Evolutionary conservation across 2,113 vertebrate genomes (phyloP), one percentile per base, ranked within the genome.

Genomic region (Canis aureus): DNA sequence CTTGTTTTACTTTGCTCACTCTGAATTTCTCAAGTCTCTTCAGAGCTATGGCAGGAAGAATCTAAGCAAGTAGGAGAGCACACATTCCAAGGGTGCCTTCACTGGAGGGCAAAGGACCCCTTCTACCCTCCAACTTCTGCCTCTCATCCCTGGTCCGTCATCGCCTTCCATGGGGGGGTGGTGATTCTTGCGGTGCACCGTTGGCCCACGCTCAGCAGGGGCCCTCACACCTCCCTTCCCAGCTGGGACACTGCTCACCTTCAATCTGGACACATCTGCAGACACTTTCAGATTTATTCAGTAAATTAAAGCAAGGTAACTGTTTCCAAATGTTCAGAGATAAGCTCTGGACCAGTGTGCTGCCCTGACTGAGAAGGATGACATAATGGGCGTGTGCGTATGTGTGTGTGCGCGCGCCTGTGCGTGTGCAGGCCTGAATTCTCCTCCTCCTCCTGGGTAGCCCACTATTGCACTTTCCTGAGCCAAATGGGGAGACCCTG

Each of bases 141-240:
- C 15, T 13, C 23, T 20, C 11, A 5, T 17, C 43, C 73, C 64
- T 0, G 1, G 12, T 49, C 22, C 9, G 43, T 29, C 11, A 2
- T 27, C 55, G 0, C 62, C 25, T n/a, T 23, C 19, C 29, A 1
- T 0, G 3, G 67, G 43, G 43, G 43, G 38, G 38, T 5, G 55
- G 73, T 0, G 0, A 10, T 8, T 43, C 59, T 43, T 4, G 4
- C 0, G 0, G 49, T 53, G 4, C 8, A 0, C 55, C 19, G 0
- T 78, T 49, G 1, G 0, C 38, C 38, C 13, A 7, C 25, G 15
- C 66, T 27, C 8, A 8, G 9, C 0, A 0, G n/a, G 67, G 38
- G 32, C 25, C 67, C 38, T 43, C 64, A n/a, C 79, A 60, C 38
- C 66, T 89, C 38, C 79, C 27, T 27, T 60, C 49, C 57, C 2